phyloP scores from a whole-genome alignment of 1,140 invertebrate species.

The Lordiphosa collinella region DNA sequence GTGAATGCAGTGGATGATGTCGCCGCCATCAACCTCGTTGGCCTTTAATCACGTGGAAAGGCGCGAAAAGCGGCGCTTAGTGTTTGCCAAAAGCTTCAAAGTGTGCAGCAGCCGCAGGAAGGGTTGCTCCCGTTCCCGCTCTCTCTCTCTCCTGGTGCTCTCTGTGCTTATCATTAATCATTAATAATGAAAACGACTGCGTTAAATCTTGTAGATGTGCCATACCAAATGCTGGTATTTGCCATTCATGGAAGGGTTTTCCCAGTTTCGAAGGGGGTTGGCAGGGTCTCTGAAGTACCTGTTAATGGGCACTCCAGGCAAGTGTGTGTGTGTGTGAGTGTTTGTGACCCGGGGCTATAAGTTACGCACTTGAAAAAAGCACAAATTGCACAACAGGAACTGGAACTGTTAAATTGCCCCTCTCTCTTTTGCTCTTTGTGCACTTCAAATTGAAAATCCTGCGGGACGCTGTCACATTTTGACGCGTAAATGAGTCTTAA shows the following conservation, averaged over 20 bases:
- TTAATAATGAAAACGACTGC: constrained; percentile 78
- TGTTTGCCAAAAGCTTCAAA: constrained; percentile 73
- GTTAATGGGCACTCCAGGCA: constrained; percentile 74
- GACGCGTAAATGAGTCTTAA: constrained; percentile 71
- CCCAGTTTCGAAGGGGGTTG: constrained; percentile 21
- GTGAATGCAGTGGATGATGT: constrained; percentile 30
- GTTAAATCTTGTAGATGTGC: constrained; percentile 74
- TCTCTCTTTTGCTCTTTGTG: not conserved
- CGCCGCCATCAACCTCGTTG: constrained; percentile 42
- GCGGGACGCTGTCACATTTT: constrained; percentile 48
- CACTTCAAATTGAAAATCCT: constrained; percentile 61
- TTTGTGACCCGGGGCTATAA: constrained; percentile 78
- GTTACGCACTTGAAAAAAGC: constrained; percentile 74
- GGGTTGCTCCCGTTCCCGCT: constrained; percentile 26
- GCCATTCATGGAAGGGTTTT: constrained; percentile 48
- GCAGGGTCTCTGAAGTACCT: constrained; percentile 63
- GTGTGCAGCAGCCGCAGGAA: constrained; percentile 43
- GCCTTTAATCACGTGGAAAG: constrained; percentile 78
- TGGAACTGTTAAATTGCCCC: constrained; percentile 25
- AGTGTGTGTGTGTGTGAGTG: constrained; percentile 39
- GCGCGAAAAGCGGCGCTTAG: constrained; percentile 77
- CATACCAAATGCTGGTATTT: constrained; percentile 78
- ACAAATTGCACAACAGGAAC: constrained; percentile 66
- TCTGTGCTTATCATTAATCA: constrained; percentile 76
- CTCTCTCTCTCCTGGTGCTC: constrained; percentile 10